Evolutionary conservation across 2,113 vertebrate species (phyloP).

Genomic region (human (Homo sapiens)): GRCh38 chr3:186719001-186719500

Average conservation of each 20-base stretch:
- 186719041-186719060: background rate
- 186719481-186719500: no score
- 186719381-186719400: background rate
- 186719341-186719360: background rate
- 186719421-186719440: background rate
- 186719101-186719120: background rate
- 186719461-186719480: no score
- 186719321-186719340: background rate
- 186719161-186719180: no score
- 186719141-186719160: background rate
- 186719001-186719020: background rate
- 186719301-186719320: background rate
- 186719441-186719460: background rate
- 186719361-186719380: background rate
- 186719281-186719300: background rate
- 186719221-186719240: background rate
- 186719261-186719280: background rate
- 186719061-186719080: background rate
- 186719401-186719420: background rate
- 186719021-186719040: background rate
- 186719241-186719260: background rate
- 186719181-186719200: background rate
- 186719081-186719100: background rate
- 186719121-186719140: background rate
- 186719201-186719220: background rate